Evolutionary conservation across 1,140 invertebrate genomes (phyloP), one percentile per base, ranked within the genome.

Genomic region (Drosophila leontia): DNA sequence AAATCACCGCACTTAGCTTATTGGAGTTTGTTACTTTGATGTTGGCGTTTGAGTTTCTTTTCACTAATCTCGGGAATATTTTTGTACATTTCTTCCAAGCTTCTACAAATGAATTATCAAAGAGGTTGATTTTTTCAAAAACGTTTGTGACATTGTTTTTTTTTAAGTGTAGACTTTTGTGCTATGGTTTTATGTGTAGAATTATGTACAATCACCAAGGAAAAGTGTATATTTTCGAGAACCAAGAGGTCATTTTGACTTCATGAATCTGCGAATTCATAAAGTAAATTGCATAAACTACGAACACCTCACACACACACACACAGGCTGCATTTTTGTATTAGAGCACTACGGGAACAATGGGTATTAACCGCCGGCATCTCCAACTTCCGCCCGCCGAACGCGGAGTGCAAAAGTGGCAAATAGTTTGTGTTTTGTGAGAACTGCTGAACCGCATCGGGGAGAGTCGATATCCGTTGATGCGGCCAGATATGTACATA

Each of bases 371-470:
- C 39, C 29, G 44, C 34, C 65, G 57, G 58, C 75, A 78, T 23
- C 41, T 23, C 47, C 48, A 78, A 41, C 62, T 39, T 58, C 39
- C 37, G 56, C 34, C 59, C 37, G 32, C 39, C 32, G 19, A 61
- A 29, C 23, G 34, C 57, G 23, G 59, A 60, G n/a, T 50, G 53
- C 45, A 80, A 60, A 75, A 68, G 51, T 75, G 62, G 42, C 45
- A 37, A 53, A 64, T 69, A 78, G 26, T 68, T 55, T 55, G 35
- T 15, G 8, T 39, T 55, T 55, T 39, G 19, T 75, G 55, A 39
- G 64, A 83, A 80, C 70, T 60, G 64, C 37, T 58, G 64, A 80
- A 80, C 70, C 80, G 70, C 70, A 70, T 80, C 76, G 59, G 64
- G 59, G 74, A 68, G 45, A 80, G 60, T 78, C 70, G 65, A 83